Base-by-base conservation (phyloP, 2,797 vertebrate species). In the Pipistrellus pipistrellus region DNA sequence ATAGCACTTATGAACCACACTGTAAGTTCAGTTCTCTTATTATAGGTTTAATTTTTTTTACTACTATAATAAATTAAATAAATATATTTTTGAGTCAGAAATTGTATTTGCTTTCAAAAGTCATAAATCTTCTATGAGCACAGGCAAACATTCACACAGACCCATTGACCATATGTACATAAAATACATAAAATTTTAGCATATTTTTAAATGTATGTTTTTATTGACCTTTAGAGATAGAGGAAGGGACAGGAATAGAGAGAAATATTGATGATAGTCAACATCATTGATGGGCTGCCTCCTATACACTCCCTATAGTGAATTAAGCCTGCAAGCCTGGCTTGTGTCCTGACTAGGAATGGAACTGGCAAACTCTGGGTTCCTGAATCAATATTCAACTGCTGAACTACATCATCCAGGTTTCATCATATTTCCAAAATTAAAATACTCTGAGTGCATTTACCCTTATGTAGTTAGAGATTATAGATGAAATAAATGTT, bases 11-110 rank as follows among this genome's bases (percentile, higher is more conserved):
- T 71, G 96, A 98, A 92, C 92, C 85, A 97, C 91, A 97, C 91
- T 98, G 91, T 93, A 98, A 97, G 88, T 97, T 97, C 94, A 95
- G 59, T 97, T 98, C 96, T 97, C 95, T 82, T 96, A n/a, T n/a
- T n/a, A n/a, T n/a, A 94, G 83, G 96, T 93, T 98, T 97, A 97
- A 97, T 97, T 96, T 97, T 97, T 98, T 97, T 94, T 97, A 95
- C 89, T 86, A 85, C 78, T 44, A 87, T 97, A 96, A 96, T 97
- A 97, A 97, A 97, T 97, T 80, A 2, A 4, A 96, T 96, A 94
- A 89, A 97, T 96, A 93, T 53, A 96, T 97, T 97, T 82, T 96
- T 97, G 90, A 98, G 88, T 97, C 75, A 97, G 95, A 97, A 97
- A 96, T 97, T 97, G 23, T 91, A 69, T 98, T 98, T 97, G 84